Percentiles rank a stretch among this genome's conserved stretches.
Evolutionary conservation across 2,888 invertebrate genomes (phyloP).

Genomic region (Rhorus exstirpatorius): DNA sequence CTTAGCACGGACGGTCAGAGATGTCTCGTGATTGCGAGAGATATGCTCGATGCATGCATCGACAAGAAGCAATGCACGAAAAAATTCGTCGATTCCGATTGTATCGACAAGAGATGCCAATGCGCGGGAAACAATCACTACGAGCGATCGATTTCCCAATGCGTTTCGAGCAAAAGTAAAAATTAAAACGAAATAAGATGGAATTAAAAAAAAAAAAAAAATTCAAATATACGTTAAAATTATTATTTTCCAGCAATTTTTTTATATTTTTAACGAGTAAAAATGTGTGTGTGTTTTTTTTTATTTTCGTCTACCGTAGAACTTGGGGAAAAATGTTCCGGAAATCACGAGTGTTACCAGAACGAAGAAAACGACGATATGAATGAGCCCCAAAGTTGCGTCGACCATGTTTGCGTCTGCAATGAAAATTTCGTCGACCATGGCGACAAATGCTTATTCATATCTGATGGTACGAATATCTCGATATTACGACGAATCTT

Average conservation of each 20-base stretch:
- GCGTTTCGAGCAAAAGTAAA: constrained; percentile 71
- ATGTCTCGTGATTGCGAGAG: constrained; percentile 70
- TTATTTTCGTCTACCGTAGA: constrained; percentile 58
- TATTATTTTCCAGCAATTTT: background rate
- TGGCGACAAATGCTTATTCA: constrained; percentile 67
- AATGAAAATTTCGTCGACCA: constrained; percentile 59
- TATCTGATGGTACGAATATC: constrained; percentile 69
- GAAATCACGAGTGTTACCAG: constrained; percentile 75
- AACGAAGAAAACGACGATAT: constrained; percentile 31
- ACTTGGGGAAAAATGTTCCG: constrained; percentile 71
- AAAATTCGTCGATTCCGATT: constrained; percentile 67
- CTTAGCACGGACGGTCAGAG: constrained; percentile 51
- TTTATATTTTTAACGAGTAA: background rate
- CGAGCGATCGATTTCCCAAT: constrained; percentile 58
- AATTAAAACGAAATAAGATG: background rate
- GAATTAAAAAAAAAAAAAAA: constrained; percentile 13
- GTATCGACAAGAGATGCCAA: constrained; percentile 71
- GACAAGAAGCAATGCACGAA: constrained; percentile 73
- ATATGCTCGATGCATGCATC: constrained; percentile 68
- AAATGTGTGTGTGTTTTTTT: background rate
- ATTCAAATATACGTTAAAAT: background rate
- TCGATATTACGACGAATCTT: too few relatives aligned
- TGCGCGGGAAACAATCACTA: constrained; percentile 72
- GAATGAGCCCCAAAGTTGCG: constrained; percentile 65
- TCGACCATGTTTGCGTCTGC: constrained; percentile 72